phyloP scores from a whole-genome alignment of 2,113 vertebrate species.

The Numida meleagris region DNA sequence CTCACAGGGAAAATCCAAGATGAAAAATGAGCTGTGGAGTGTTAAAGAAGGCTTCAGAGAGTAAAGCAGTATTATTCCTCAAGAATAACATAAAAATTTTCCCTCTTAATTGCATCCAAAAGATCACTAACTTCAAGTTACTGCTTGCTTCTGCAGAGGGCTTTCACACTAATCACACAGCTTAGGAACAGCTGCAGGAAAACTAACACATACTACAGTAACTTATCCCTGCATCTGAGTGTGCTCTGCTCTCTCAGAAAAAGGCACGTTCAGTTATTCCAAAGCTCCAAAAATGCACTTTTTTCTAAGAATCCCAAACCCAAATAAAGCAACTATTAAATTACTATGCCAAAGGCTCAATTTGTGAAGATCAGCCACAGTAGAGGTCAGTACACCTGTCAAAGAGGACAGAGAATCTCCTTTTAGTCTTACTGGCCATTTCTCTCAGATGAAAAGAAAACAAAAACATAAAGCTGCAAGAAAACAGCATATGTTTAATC shows the following conservation, averaged over 20 bases:
- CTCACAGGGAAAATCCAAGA: slow-evolving; percentile 29
- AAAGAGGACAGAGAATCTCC: not conserved
- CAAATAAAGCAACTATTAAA: not conserved
- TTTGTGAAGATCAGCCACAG: not conserved
- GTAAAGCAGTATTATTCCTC: slow-evolving; percentile 45
- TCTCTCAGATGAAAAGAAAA: not conserved
- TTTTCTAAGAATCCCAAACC: not conserved
- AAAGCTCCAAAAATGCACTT: slow-evolving; percentile 10
- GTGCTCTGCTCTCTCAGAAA: not conserved
- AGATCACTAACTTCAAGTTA: slow-evolving; percentile 66
- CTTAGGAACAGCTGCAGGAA: slow-evolving; percentile 64
- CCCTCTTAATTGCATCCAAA: slow-evolving; percentile 54
- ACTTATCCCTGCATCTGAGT: not conserved
- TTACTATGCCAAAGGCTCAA: not conserved
- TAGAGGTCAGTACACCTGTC: not conserved
- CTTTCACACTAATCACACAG: slow-evolving; percentile 40
- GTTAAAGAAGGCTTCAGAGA: slow-evolving; percentile 46
- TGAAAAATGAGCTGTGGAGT: not conserved
- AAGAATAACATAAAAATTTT: slow-evolving; percentile 46
- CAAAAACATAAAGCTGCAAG: not conserved
- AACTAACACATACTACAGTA: slow-evolving; percentile 7
- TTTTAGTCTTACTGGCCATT: not conserved
- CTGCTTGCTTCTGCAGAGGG: slow-evolving; percentile 55
- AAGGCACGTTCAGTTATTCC: slow-evolving; percentile 11
- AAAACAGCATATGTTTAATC: not conserved